Percentiles rank a stretch among this genome's conserved stretches.
Evolutionary conservation across 2,888 invertebrate species (phyloP).

Genomic region (Parnassius orleans): DNA sequence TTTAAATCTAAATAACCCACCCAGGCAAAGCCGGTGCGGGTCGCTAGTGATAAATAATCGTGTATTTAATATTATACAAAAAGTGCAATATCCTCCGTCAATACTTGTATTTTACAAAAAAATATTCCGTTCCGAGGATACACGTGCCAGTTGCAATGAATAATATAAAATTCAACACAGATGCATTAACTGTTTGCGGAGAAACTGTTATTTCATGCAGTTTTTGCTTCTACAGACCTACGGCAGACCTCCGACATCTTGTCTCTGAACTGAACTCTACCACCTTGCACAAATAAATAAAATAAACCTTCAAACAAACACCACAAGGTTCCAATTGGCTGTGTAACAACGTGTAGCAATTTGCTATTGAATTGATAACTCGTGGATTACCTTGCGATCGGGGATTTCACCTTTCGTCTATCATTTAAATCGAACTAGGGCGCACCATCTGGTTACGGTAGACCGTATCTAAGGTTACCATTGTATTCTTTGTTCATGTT

Average conservation of each 20-base stretch:
- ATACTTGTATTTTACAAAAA: too few relatives aligned
- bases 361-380: constrained; percentile 5
- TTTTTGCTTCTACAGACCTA: constrained; percentile 3
- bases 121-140: background rate
- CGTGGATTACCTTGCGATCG: constrained; percentile 22
- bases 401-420: constrained; percentile 27
- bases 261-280: constrained; percentile 11
- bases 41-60: too few relatives aligned
- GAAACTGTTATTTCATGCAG: constrained; percentile 14
- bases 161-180: constrained; percentile 4
- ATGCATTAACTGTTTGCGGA: constrained; percentile 15
- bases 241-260: constrained; percentile 15
- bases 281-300: constrained; percentile 1
- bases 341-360: background rate
- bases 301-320: background rate
- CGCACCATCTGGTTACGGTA: constrained; percentile 27
- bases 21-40: too few relatives aligned
- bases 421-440: constrained; percentile 25
- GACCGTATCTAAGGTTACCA: constrained; percentile 20
- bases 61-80: too few relatives aligned
- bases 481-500: constrained; percentile 31
- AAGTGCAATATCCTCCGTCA: too few relatives aligned
- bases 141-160: constrained; percentile 1
- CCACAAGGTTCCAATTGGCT: background rate
- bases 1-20: too few relatives aligned